phyloP scores from a whole-genome alignment of 2,888 invertebrate species.

The Chalcosyrphus nemorum region DNA sequence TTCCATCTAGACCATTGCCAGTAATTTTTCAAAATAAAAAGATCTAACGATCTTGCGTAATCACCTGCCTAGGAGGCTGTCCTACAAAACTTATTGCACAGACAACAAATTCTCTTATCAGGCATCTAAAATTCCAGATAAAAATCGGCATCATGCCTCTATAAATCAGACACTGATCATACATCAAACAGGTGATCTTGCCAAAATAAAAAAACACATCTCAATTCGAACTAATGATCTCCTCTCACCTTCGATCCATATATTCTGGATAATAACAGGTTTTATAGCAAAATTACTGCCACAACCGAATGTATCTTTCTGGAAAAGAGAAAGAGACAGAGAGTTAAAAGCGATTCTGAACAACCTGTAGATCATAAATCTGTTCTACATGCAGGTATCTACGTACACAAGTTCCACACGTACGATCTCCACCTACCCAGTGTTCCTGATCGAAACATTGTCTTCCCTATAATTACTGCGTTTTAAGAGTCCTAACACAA shows the following conservation, averaged over 20 bases:
- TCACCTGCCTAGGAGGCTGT: slow-evolving; percentile 4
- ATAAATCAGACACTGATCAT: slow-evolving; percentile 45
- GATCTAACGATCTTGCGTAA: background rate
- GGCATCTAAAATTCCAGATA: background rate
- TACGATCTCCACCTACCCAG: slow-evolving; percentile 54
- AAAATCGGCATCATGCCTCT: slow-evolving; percentile 31
- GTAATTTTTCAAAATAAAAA: no score
- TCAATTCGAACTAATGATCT: slow-evolving; percentile 59
- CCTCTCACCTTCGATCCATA: slow-evolving; percentile 47
- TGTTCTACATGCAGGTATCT: slow-evolving; percentile 48
- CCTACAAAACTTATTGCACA: background rate
- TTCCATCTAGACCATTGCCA: no score
- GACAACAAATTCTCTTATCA: background rate
- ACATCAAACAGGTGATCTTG: slow-evolving; percentile 62
- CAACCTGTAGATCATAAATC: slow-evolving; percentile 64
- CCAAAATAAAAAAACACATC: slow-evolving; percentile 31
- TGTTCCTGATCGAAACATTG: slow-evolving; percentile 50
- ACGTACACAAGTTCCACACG: slow-evolving; percentile 51
- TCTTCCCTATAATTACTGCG: slow-evolving; percentile 68
- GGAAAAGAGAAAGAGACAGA: background rate
- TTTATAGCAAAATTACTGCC: slow-evolving; percentile 37
- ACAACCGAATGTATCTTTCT: background rate
- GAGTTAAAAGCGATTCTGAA: background rate
- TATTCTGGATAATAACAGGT: slow-evolving; percentile 44
- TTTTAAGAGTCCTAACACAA: slow-evolving; percentile 61